Percentiles rank a stretch among this genome's conserved stretches.
Evolutionary conservation across 1,140 invertebrate genomes (phyloP).

Genomic region (Eriosoma lanigerum): DNA sequence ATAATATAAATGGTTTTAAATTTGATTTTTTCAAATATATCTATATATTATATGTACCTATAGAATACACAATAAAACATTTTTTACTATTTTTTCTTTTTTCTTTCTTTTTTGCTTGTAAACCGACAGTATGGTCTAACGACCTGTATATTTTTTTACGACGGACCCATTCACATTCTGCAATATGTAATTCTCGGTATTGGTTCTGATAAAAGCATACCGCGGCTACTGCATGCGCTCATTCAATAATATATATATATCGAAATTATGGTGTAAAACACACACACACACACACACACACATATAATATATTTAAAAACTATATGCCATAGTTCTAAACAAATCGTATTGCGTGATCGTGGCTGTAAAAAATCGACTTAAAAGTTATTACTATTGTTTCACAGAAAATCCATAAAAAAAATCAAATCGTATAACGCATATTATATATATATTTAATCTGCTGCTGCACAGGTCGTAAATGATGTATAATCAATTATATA

Average conservation of each 20-base stretch:
- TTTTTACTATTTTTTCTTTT: too few relatives aligned
- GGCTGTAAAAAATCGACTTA: background rate
- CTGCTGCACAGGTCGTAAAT: background rate
- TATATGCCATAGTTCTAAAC: too few relatives aligned
- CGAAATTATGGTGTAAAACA: too few relatives aligned
- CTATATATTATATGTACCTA: too few relatives aligned
- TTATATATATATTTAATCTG: background rate
- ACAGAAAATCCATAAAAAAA: background rate
- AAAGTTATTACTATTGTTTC: background rate
- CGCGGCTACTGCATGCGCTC: background rate
- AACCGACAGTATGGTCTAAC: background rate
- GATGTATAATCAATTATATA: background rate
- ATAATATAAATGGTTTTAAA: too few relatives aligned
- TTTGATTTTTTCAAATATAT: too few relatives aligned
- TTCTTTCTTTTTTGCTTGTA: too few relatives aligned
- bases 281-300: background rate
- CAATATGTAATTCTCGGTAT: background rate
- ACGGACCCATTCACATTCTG: slow-evolving; percentile 1
- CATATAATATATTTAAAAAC: background rate
- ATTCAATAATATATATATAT: too few relatives aligned
- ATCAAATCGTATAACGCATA: background rate
- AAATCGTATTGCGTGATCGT: background rate
- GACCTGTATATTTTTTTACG: background rate
- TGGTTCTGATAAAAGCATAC: background rate
- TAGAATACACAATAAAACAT: too few relatives aligned